Conservation (phyloP, 2,888 invertebrate genomes). For the Gandaritis pyraliata region DNA sequence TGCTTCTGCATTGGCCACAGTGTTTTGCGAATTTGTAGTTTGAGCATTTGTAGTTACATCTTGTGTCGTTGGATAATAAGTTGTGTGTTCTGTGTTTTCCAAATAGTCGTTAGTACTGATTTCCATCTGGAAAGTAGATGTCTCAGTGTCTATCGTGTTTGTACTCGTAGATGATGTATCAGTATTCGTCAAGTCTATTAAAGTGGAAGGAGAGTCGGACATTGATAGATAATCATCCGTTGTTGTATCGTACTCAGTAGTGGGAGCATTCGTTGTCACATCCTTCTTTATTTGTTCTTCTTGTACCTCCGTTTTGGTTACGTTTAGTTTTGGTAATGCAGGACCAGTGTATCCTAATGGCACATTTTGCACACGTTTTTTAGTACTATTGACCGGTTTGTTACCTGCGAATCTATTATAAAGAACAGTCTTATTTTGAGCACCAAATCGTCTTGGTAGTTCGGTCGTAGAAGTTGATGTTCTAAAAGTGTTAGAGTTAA, state of each 20-base stretch:
- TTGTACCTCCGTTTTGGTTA: slow-evolving; percentile 43
- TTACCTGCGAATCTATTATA: slow-evolving; percentile 64
- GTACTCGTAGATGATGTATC: slow-evolving; percentile 59
- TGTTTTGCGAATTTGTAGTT: slow-evolving; percentile 48
- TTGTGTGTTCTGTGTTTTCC: slow-evolving; percentile 63
- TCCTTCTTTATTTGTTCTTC: slow-evolving; percentile 49
- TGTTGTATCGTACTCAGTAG: slow-evolving; percentile 53
- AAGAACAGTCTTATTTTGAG: slow-evolving; percentile 65
- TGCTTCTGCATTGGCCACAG: slow-evolving; percentile 40
- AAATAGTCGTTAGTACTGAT: slow-evolving; percentile 73
- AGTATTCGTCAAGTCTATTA: slow-evolving; percentile 55
- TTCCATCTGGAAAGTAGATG: slow-evolving; percentile 63
- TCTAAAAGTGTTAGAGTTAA: slow-evolving; percentile 77
- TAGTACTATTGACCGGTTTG: slow-evolving; percentile 61
- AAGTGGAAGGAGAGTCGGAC: slow-evolving; percentile 58
- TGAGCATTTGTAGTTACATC: slow-evolving; percentile 51
- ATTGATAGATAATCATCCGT: slow-evolving; percentile 71
- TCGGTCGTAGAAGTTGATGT: slow-evolving; percentile 74
- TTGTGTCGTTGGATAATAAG: slow-evolving; percentile 61
- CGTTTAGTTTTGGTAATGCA: slow-evolving; percentile 18
- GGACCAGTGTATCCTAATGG: slow-evolving; percentile 68
- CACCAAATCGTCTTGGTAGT: slow-evolving; percentile 59
- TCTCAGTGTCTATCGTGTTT: slow-evolving; percentile 59
- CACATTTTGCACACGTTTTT: slow-evolving; percentile 75
- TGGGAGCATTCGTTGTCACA: slow-evolving; percentile 48